Base-by-base conservation (phyloP, 1,140 invertebrate species). In the Brachionus plicatilis region DNA sequence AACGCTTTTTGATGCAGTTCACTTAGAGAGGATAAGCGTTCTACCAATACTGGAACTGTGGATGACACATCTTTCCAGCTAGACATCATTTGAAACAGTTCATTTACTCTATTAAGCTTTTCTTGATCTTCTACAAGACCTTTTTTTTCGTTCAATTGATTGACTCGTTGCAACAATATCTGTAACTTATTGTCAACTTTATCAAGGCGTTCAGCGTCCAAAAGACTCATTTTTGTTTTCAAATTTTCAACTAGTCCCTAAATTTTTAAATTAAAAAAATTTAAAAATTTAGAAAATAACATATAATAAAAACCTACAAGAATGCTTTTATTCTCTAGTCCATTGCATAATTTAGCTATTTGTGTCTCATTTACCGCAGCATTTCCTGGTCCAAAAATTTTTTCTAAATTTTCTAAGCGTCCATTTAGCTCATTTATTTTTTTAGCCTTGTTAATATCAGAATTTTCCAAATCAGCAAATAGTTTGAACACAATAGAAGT, bases 1-100 rank as follows among this genome's bases (percentile, higher is more conserved):
- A 82, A 41, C 3, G 79, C 79, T 82, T 82, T 82, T 45, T 82
- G 53, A 27, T 82, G 79, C 7, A 82, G n/a, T 37, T 82, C 79
- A 7, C 33, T 82, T 4, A 65, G 17, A 47, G 79, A 60, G 8
- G 65, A 41, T 17, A 82, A 45, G 5, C 43, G 8, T 68, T 82
- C 79, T 4, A 82, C 65, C 11, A 82, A 65, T 4, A 8, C 17
- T 41, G 79, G 79, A 14, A 82, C 79, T 45, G 50, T 14, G 5
- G 79, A 27, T 12, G 79, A 82, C 41, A 68, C 65, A 41, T 82
- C 53, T 68, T 82, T 60, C 79, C 79, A 82, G 20, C 65, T 82
- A 14, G 53, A 60, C 12, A 82, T 47, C 53, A 82, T 82, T 60
- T 65, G n/a, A 47, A 82, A 82, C 20, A 82, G 27, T 27, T 82